Base-by-base conservation (phyloP, 2,113 vertebrate species). In the Peucedramus taeniatus region DNA sequence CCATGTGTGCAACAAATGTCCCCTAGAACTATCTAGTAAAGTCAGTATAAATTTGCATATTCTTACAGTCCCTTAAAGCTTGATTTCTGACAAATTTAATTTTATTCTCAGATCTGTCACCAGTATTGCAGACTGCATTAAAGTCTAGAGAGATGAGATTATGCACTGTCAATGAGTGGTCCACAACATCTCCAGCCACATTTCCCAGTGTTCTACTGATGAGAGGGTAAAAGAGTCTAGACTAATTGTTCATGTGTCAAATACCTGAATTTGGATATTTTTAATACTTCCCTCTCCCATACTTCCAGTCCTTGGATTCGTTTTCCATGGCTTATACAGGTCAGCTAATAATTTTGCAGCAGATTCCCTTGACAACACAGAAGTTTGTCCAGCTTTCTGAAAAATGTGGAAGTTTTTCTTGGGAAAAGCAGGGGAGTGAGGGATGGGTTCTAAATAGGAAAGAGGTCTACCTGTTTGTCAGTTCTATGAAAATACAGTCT, bases 241-340 rank as follows among this genome's bases (percentile, higher is more conserved):
- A 31, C 6, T 66, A 14, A 47, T 78, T 3, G 0, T 31, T 76
- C 49, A 33, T 1, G 0, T 30, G 5, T 40, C 42, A 54, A 57
- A 63, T 59, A 47, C 5, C 33, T 44, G n/a, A 45, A 83, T 39
- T 72, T 6, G 3, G 31, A 51, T 4, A 8, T 49, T 94, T 89
- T n/a, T 22, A 44, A 4, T 31, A 40, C 51, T 60, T 40, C 12
- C 7, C 15, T 77, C 17, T 72, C n/a, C 35, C 19, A n/a, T 17
- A 53, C 15, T 75, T 74, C 33, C 23, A 79, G 7, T 42, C 7
- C 18, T 47, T 24, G 22, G 9, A 66, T 5, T 6, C 0, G 0
- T 75, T 89, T 65, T 66, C 61, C 15, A 18, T 7, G 3, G 22
- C 53, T 83, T 71, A 69, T 39, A 64, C 40, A 40, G 7, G 11